Base-by-base conservation (phyloP, 23 tunicate genomes). In the Pegea sp. region DNA sequence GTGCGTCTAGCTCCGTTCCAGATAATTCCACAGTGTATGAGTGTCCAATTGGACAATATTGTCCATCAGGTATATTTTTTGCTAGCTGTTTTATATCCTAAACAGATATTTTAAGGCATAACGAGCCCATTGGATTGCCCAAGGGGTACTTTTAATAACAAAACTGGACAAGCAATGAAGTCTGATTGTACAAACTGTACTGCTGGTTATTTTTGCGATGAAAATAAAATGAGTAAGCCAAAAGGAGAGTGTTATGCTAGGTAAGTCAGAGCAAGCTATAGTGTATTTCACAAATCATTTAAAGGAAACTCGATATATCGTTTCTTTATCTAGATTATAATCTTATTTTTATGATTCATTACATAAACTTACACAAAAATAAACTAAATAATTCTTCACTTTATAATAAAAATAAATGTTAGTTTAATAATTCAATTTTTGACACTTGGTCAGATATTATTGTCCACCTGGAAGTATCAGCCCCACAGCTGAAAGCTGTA, bases 151-250 rank as follows among this genome's bases (percentile, higher is more conserved):
- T 91, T 72, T 28, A 91, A 79, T 65, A 79, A 79, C 57, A 38
- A 66, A 24, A 70, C 91, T 25, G 98, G 81, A 8, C 72, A 65
- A 27, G 63, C 24, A 11, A 33, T 20, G 22, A 3, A 24, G 1
- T 48, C 52, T 1, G 55, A 62, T 5, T 89, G 98, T 66, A 67
- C 52, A 30, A 44, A 56, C 26, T 89, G 98, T 54, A 89, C 98
- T 7, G 69, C 75, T 16, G 98, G 98, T 28, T 89, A 58, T 62
- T 89, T 77, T 30, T 89, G 98, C 60, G 67, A 67, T 49, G 65
- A 29, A 13, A 16, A 42, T 33, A 72, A 66, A 29, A 26, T 71
- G 4, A 31, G 29, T 3, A 66, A 71, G 22, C 90, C 90, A 1
- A 44, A 62, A 13, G 98, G 64, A 22, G 25, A 31, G 5, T 89